Evolutionary conservation across 2,797 vertebrate species (phyloP).

Genomic region (Leucoraja ocellata): DNA sequence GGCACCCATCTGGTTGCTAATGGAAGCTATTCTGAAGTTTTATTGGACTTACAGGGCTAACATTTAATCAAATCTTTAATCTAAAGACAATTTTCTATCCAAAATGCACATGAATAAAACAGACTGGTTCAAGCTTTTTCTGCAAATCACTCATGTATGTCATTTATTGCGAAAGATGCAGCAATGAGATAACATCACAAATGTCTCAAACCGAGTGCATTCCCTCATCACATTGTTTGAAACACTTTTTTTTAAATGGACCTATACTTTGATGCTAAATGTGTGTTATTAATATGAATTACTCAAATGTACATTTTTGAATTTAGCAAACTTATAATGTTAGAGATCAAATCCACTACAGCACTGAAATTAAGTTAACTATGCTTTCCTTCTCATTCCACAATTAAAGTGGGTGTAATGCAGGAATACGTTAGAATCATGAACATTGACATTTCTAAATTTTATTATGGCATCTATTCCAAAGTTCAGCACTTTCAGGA

Average conservation of each 20-base stretch:
- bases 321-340: background rate
- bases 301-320: background rate
- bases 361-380: background rate
- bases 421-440: background rate
- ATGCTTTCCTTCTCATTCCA: background rate
- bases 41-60: background rate
- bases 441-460: background rate
- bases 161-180: background rate
- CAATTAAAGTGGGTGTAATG: background rate
- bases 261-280: background rate
- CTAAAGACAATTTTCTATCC: slow-evolving; percentile 3
- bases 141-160: background rate
- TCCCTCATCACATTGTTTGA: too few species aligned
- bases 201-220: background rate
- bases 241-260: background rate
- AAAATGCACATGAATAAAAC: background rate
- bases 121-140: background rate
- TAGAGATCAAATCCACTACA: background rate
- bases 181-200: background rate
- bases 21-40: background rate
- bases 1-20: background rate
- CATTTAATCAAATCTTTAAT: slow-evolving; percentile 2
- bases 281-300: background rate
- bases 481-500: background rate
- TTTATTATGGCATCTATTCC: background rate